Evolutionary conservation across 2,888 invertebrate species (phyloP).

Genomic region (Teinopalpus imperialis): DNA sequence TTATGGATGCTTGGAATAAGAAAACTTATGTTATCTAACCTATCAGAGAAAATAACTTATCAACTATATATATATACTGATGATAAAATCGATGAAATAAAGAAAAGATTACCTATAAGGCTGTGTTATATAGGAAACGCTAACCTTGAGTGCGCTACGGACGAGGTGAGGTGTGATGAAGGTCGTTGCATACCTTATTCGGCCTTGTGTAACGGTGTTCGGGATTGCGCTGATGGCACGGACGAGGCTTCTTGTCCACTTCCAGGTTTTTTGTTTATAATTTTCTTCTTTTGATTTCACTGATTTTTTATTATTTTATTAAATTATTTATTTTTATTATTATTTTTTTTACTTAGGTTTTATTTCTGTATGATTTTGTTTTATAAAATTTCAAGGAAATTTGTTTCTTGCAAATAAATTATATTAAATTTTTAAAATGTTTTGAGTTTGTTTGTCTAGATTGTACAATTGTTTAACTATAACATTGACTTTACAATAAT

Average conservation of each 20-base stretch:
- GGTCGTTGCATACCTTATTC: slow-evolving; percentile 74
- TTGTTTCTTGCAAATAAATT: too few species aligned
- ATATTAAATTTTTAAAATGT: too few species aligned
- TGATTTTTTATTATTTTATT: neutral
- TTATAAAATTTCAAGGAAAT: too few species aligned
- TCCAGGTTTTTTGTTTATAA: slow-evolving; percentile 24
- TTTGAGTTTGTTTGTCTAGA: too few species aligned
- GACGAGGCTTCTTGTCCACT: slow-evolving; percentile 51
- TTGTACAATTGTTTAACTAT: too few species aligned
- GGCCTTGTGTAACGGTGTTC: slow-evolving; percentile 62
- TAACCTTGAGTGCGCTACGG: slow-evolving; percentile 43
- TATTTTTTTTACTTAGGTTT: neutral
- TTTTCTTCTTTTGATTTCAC: slow-evolving; percentile 34
- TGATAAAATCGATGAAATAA: too few species aligned
- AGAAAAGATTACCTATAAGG: too few species aligned
- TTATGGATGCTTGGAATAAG: too few species aligned
- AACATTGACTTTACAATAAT: too few species aligned
- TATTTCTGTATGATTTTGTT: neutral
- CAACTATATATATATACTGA: too few species aligned
- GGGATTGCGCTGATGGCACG: slow-evolving; percentile 72
- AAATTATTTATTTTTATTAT: slow-evolving; percentile 23
- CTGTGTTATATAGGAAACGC: slow-evolving; percentile 35
- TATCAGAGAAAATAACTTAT: too few species aligned
- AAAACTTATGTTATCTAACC: too few species aligned
- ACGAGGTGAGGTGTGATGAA: slow-evolving; percentile 73